Percentiles rank a stretch among this genome's conserved stretches.
These are phyloP conservation scores for Tragelaphus strepsiceros DNA, from an alignment of 2,113 vertebrate genomes.

Conservation along the genomic window DNA sequence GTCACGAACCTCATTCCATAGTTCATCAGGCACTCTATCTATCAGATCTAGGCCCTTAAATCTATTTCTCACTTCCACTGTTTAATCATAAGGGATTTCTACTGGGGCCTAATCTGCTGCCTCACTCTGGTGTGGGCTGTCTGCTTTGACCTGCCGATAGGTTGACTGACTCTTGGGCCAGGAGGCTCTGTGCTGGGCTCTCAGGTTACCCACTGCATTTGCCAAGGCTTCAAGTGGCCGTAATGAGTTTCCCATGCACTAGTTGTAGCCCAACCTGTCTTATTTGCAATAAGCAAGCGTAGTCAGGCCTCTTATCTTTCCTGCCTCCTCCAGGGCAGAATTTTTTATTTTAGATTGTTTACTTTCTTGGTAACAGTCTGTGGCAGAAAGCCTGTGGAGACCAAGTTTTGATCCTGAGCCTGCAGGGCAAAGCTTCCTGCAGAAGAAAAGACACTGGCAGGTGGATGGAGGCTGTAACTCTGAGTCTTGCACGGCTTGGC, in stretches of 20 bases:
- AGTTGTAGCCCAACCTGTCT: constrained; percentile 53
- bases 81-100: no score
- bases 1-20: no score
- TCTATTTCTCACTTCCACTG: no score
- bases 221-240: constrained; percentile 39
- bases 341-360: constrained; percentile 53
- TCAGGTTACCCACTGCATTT: constrained; percentile 56
- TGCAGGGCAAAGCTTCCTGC: not conserved
- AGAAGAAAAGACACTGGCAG: not conserved
- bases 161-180: not conserved
- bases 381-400: not conserved
- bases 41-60: no score
- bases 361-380: not conserved
- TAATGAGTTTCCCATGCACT: constrained; percentile 68
- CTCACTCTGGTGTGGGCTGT: not conserved
- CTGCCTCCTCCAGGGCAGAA: not conserved
- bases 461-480: not conserved
- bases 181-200: constrained; percentile 25
- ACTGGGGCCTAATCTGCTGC: not conserved
- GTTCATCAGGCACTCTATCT: no score
- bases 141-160: not conserved
- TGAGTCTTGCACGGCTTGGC: not conserved
- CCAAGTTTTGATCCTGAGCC: not conserved
- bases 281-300: not conserved
- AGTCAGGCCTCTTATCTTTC: not conserved